Conservation (phyloP, 2,113 vertebrate genomes). For the Tautogolabrus adspersus region DNA sequence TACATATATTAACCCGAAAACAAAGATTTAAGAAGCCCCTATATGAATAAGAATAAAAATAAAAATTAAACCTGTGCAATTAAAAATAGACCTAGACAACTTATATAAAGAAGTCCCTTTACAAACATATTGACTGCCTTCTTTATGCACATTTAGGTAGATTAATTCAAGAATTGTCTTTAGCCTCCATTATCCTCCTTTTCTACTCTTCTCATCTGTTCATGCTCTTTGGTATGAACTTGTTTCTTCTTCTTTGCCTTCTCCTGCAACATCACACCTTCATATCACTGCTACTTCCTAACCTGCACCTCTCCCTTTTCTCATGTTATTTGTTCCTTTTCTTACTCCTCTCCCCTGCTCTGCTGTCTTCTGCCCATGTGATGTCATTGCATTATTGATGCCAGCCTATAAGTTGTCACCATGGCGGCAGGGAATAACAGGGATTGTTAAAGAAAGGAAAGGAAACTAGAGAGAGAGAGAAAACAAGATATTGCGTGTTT, state of each 20-base stretch:
- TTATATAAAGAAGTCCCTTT: too few species aligned
- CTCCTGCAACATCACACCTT: conserved; percentile 1
- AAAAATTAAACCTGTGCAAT: too few species aligned
- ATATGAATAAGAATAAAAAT: too few species aligned
- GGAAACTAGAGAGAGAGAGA: neutral
- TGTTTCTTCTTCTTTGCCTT: conserved; percentile 8
- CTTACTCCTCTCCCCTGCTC: conserved; percentile 18
- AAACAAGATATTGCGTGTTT: neutral
- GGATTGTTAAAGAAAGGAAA: conserved; percentile 8
- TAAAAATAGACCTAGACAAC: too few species aligned
- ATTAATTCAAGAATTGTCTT: neutral
- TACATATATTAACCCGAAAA: too few species aligned
- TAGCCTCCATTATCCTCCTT: neutral
- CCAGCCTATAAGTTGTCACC: conserved; percentile 43
- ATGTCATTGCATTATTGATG: conserved; percentile 55
- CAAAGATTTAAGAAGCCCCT: too few species aligned
- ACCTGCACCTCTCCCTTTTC: conserved; percentile 12
- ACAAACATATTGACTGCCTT: neutral
- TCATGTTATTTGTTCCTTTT: conserved; percentile 43
- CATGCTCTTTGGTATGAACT: conserved; percentile 7
- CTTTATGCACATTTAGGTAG: conserved; percentile 6
- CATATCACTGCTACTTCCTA: conserved; percentile 19
- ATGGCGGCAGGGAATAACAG: conserved; percentile 20
- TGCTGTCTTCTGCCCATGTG: conserved; percentile 35
- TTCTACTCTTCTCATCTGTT: conserved; percentile 6